Percentiles rank a stretch among this genome's conserved stretches.
Conservation (phyloP, 2,113 vertebrate species). For the Columbina picui region DNA sequence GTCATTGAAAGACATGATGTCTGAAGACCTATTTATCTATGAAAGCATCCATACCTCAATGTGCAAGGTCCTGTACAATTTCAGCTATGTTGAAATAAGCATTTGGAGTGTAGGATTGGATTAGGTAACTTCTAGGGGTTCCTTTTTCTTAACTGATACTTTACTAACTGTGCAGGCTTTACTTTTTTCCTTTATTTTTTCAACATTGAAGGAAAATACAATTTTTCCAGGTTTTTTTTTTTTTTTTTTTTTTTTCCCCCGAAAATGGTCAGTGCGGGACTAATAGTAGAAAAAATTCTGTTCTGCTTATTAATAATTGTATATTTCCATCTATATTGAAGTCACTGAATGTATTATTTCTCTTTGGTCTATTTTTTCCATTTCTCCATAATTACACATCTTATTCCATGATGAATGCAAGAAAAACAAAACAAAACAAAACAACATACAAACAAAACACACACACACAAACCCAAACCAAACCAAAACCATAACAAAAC, state of each 20-base stretch:
- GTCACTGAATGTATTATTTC: background rate
- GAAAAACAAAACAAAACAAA: background rate
- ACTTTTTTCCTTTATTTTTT: background rate
- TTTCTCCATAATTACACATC: background rate
- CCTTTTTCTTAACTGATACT: background rate
- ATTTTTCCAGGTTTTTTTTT: background rate
- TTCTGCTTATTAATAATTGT: background rate
- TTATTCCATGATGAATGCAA: background rate
- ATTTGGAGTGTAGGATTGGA: background rate
- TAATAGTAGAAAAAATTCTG: background rate
- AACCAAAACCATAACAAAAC: too few species aligned
- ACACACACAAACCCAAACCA: too few species aligned
- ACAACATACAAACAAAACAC: background rate
- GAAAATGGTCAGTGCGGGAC: background rate
- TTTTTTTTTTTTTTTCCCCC: too few species aligned
- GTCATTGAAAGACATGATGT: background rate
- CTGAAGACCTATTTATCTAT: too few species aligned
- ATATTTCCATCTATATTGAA: background rate
- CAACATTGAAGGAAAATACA: background rate
- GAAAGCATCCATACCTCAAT: background rate
- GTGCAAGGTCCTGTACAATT: background rate
- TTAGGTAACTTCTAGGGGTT: background rate
- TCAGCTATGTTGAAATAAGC: background rate
- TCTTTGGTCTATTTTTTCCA: background rate
- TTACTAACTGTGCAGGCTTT: background rate